Base-by-base conservation (phyloP, 1,140 invertebrate genomes). In the Oryctes rhinoceros region DNA sequence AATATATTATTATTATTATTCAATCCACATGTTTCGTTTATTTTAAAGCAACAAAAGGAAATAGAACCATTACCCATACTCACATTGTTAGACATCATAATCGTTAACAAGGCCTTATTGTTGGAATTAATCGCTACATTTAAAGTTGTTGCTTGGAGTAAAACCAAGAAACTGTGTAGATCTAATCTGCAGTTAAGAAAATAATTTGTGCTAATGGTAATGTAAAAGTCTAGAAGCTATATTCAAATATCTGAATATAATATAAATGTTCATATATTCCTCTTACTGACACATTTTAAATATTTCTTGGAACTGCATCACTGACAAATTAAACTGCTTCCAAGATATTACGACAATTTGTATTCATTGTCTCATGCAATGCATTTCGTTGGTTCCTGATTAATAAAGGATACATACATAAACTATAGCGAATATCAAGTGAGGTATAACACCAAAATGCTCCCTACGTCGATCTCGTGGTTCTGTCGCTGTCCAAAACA, bases 11-110 rank as follows among this genome's bases (percentile, higher is more conserved):
- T 30, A 30, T 30, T 30, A 30, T 30, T 30, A 30, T 30, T 30
- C 24, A 30, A 30, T 30, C 0, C 2, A 30, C 24, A 30, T 30
- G 24, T 30, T 30, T 30, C 24, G 24, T 30, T 1, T 30, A 30
- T 30, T 18, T 62, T 62, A n/a, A 62, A 20, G 53, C 0, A 62
- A 18, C 5, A 5, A 62, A 7, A 62, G 5, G 9, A 62, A 62
- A 20, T 7, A 18, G 1, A 18, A 30, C 0, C 2, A 2, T 18
- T n/a, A 13, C 13, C 1, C 9, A 84, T 85, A 93, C 94, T 95
- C 91, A 97, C 96, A 91, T 99, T 99, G 88, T 99, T 99, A 0
- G 98, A 99, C 93, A 99, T 98, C 95, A 99, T 98, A 75, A 99
- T 99, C 5, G 98, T 99, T 4, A 99, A 91, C 44, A 99, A 90